Percentiles rank a stretch among this genome's conserved stretches.
Evolutionary conservation across 2,888 invertebrate species (phyloP).

Genomic region (Chrysina gloriosa): DNA sequence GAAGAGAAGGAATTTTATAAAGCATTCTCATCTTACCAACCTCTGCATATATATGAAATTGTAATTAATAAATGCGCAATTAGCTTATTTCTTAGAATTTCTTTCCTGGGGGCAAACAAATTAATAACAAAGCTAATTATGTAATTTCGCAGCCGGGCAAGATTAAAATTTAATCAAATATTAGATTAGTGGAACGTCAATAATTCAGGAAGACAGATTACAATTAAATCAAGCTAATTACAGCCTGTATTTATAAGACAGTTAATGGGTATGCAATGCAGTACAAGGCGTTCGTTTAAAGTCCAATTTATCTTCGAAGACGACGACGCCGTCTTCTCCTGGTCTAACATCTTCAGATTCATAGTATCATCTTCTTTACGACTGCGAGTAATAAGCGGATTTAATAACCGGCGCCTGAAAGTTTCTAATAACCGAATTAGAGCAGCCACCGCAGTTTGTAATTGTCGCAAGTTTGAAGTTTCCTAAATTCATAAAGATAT

Average conservation of each 20-base stretch:
- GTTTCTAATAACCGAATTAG: constrained; percentile 54
- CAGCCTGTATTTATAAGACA: constrained; percentile 50
- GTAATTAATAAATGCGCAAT: constrained; percentile 19
- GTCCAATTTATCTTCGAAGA: constrained; percentile 50
- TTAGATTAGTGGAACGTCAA: constrained; percentile 40
- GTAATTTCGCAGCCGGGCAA: constrained; percentile 4
- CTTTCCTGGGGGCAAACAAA: constrained; percentile 1
- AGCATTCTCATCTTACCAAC: too few species aligned
- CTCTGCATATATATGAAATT: background rate
- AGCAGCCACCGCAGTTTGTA: constrained; percentile 50
- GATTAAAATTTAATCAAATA: constrained; percentile 41
- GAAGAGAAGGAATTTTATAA: background rate
- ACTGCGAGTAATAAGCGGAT: constrained; percentile 51
- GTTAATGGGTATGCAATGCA: constrained; percentile 46
- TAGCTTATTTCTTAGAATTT: constrained; percentile 7
- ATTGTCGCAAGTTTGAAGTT: constrained; percentile 57
- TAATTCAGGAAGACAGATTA: constrained; percentile 44
- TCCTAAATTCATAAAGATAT: constrained; percentile 61
- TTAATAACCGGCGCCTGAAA: constrained; percentile 52
- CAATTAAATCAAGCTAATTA: constrained; percentile 49
- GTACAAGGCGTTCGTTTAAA: constrained; percentile 50
- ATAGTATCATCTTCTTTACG: constrained; percentile 36
- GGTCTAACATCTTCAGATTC: constrained; percentile 41
- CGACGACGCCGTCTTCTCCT: constrained; percentile 14
- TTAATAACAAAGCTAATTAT: constrained; percentile 34